Evolutionary conservation across 2,888 invertebrate genomes (phyloP).

Genomic region (Calliscelio sp.): DNA sequence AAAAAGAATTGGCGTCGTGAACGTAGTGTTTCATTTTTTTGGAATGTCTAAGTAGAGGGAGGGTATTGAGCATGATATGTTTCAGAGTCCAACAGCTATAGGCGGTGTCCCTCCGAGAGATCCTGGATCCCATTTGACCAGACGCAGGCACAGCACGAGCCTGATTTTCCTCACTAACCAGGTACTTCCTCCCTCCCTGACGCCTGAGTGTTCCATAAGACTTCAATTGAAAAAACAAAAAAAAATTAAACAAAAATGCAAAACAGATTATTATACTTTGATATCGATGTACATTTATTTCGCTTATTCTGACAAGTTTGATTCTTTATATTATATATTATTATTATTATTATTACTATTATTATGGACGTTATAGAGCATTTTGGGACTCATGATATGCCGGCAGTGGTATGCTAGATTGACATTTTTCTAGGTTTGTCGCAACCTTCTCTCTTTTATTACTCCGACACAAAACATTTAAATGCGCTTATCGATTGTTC

Average conservation of each 20-base stretch:
- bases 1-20: too few species aligned
- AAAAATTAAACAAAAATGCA: too few species aligned
- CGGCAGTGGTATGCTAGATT: constrained; percentile 67
- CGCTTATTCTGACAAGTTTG: constrained; percentile 40
- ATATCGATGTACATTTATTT: constrained; percentile 47
- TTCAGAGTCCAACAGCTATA: constrained; percentile 88
- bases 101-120: constrained; percentile 85
- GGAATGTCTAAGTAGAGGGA: constrained; percentile 65
- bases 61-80: constrained; percentile 84
- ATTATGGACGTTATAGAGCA: constrained; percentile 56
- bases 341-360: too few species aligned
- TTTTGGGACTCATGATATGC: constrained; percentile 65
- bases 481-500: constrained; percentile 26
- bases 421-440: constrained; percentile 45
- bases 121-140: constrained; percentile 89
- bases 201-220: constrained; percentile 71
- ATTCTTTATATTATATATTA: too few species aligned
- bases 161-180: constrained; percentile 89
- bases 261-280: constrained; percentile 54
- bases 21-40: constrained; percentile 40
- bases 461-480: too few species aligned
- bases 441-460: constrained; percentile 48
- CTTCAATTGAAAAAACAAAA: too few species aligned
- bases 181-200: constrained; percentile 86
- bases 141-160: constrained; percentile 92